phyloP scores from a whole-genome alignment of 2,113 vertebrate genomes.

The Mirza zaza region DNA sequence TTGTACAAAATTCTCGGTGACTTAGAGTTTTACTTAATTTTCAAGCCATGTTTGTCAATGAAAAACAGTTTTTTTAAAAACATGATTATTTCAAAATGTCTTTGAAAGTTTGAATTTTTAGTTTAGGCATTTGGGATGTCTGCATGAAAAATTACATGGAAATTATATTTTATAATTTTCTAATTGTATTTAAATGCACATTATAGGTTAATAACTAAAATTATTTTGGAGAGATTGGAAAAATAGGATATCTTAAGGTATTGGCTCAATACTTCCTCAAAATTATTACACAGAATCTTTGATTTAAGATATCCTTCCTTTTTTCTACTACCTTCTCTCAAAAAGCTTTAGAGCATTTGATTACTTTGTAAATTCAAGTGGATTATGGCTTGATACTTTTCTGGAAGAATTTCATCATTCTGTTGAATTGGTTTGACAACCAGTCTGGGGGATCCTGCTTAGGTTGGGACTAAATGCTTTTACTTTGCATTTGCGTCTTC shows the following conservation, averaged over 20 bases:
- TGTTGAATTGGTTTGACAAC: neutral
- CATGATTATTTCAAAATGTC: neutral
- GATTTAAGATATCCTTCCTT: neutral
- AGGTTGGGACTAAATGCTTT: neutral
- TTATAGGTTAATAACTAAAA: neutral
- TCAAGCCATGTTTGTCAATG: neutral
- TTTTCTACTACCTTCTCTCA: neutral
- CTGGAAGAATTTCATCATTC: neutral
- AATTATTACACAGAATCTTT: neutral
- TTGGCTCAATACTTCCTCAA: neutral
- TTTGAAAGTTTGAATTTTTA: slow-evolving; percentile 39
- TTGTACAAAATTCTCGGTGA: neutral
- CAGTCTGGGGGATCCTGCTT: neutral
- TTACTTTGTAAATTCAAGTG: slow-evolving; percentile 18
- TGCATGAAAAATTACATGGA: neutral
- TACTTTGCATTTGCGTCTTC: neutral
- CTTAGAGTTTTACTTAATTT: slow-evolving; percentile 41
- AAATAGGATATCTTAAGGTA: neutral
- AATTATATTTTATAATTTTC: slow-evolving; percentile 5
- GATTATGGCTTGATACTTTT: neutral
- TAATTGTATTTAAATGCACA: neutral
- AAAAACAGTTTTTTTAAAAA: neutral
- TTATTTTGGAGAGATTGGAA: slow-evolving; percentile 26
- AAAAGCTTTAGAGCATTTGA: neutral
- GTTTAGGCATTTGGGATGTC: neutral